Evolutionary conservation across 2,113 vertebrate species (phyloP).

Genomic region (Lepisosteus oculatus): DNA sequence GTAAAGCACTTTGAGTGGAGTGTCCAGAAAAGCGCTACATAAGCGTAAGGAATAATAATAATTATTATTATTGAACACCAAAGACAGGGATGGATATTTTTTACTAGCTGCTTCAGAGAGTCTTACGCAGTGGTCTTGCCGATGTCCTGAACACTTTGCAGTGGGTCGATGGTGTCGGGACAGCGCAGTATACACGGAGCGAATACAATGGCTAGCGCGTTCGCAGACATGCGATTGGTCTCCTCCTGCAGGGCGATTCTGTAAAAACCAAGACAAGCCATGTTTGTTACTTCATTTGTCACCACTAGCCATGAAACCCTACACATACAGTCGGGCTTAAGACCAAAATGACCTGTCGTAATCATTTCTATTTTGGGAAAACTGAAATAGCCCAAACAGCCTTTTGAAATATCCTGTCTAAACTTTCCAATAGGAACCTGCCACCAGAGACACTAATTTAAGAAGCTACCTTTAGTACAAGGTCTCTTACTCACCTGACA

Average conservation of each 20-base stretch:
- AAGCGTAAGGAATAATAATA: too few relatives aligned
- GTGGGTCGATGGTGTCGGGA: constrained; percentile 87
- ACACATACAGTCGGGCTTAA: not conserved
- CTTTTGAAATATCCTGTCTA: too few relatives aligned
- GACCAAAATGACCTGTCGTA: too few relatives aligned
- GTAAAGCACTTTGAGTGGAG: too few relatives aligned
- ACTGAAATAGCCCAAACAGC: too few relatives aligned
- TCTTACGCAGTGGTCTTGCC: constrained; percentile 95
- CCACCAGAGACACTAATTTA: too few relatives aligned
- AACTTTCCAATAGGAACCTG: too few relatives aligned
- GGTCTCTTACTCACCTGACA: constrained; percentile 73
- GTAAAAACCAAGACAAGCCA: constrained; percentile 30
- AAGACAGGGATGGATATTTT: too few relatives aligned
- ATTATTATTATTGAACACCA: too few relatives aligned
- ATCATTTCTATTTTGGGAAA: too few relatives aligned
- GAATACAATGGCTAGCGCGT: constrained; percentile 95
- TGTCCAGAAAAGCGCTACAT: too few relatives aligned
- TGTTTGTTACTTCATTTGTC: not conserved
- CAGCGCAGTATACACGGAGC: constrained; percentile 96
- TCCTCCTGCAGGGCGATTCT: constrained; percentile 94
- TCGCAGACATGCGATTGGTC: constrained; percentile 96
- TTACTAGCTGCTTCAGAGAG: not conserved
- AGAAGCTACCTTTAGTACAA: too few relatives aligned
- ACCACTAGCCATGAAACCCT: not conserved
- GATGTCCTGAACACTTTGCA: constrained; percentile 95